Evolutionary conservation across 2,113 vertebrate genomes (phyloP).

Genomic region (Perca fluviatilis): DNA sequence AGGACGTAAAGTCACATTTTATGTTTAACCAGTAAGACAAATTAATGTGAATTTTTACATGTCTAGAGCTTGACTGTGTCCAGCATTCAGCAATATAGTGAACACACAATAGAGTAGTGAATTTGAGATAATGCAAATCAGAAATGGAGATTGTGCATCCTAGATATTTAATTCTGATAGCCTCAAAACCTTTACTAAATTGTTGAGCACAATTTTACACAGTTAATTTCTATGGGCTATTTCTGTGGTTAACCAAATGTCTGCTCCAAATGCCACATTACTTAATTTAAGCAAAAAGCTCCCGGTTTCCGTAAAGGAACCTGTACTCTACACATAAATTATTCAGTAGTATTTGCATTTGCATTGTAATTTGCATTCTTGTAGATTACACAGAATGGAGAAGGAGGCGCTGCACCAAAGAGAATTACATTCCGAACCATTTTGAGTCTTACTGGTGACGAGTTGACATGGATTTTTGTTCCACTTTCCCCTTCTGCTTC

Average conservation of each 20-base stretch:
- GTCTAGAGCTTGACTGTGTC: constrained; percentile 2
- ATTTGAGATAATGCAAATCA: constrained; percentile 13
- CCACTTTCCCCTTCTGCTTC: constrained; percentile 72
- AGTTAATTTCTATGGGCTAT: constrained; percentile 23
- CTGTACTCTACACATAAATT: constrained; percentile 74
- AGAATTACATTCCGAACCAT: constrained; percentile 75
- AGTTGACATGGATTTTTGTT: constrained; percentile 76
- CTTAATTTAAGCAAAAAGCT: constrained; percentile 70
- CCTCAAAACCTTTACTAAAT: constrained; percentile 55
- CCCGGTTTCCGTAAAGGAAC: constrained; percentile 64
- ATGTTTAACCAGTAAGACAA: constrained; percentile 11
- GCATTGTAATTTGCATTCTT: constrained; percentile 82
- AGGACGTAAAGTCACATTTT: constrained; percentile 15
- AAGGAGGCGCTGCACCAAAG: constrained; percentile 77
- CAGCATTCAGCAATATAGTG: background rate
- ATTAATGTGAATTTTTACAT: background rate
- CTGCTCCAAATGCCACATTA: constrained; percentile 59
- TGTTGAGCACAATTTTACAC: constrained; percentile 31
- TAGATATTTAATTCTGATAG: constrained; percentile 21
- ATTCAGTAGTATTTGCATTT: constrained; percentile 83
- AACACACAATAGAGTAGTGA: background rate
- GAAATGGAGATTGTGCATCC: constrained; percentile 5
- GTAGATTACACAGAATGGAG: constrained; percentile 76
- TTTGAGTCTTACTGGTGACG: constrained; percentile 73
- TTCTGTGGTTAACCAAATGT: constrained; percentile 60